These are phyloP conservation scores for Bedellia somnulentella DNA, from an alignment of 2,888 invertebrate species.

Conservation along the genomic window DNA sequence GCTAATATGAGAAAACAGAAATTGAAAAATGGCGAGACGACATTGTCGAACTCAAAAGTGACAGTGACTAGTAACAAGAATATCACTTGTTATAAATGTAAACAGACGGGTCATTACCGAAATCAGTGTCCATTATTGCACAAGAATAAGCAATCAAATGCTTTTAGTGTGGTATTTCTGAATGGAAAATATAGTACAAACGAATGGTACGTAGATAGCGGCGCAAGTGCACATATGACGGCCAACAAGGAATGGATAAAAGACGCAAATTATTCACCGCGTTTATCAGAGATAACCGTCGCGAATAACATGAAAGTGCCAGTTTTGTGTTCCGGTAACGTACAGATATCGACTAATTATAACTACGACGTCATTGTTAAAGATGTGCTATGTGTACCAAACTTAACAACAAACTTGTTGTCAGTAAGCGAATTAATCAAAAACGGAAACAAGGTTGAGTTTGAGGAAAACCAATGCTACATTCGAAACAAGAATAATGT, in stretches of 20 bases:
- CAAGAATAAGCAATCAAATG: constrained; percentile 1
- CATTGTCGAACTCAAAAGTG: neutral
- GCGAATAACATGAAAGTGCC: constrained; percentile 5
- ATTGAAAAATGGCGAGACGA: too few relatives aligned
- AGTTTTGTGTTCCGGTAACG: constrained; percentile 6
- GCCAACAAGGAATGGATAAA: constrained; percentile 3
- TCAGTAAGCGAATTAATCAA: constrained; percentile 7
- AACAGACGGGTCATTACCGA: constrained; percentile 4
- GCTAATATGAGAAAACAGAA: constrained; percentile 3
- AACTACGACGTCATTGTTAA: constrained; percentile 4
- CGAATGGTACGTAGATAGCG: constrained; percentile 7
- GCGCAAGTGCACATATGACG: constrained; percentile 6
- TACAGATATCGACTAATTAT: constrained; percentile 4
- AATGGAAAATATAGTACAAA: constrained; percentile 5
- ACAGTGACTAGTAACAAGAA: neutral
- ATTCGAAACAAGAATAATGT: constrained; percentile 4
- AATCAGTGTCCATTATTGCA: constrained; percentile 4
- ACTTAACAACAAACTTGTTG: constrained; percentile 5
- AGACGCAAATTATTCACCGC: neutral
- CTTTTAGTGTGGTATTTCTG: constrained; percentile 9
- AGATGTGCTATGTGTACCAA: constrained; percentile 7
- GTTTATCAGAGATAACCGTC: neutral
- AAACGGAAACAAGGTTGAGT: constrained; percentile 7
- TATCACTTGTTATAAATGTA: constrained; percentile 1
- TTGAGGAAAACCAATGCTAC: constrained; percentile 3